phyloP scores from a whole-genome alignment of 53 echinoderm and acorn worm genomes.

The Temnopleurus reevesii region DNA sequence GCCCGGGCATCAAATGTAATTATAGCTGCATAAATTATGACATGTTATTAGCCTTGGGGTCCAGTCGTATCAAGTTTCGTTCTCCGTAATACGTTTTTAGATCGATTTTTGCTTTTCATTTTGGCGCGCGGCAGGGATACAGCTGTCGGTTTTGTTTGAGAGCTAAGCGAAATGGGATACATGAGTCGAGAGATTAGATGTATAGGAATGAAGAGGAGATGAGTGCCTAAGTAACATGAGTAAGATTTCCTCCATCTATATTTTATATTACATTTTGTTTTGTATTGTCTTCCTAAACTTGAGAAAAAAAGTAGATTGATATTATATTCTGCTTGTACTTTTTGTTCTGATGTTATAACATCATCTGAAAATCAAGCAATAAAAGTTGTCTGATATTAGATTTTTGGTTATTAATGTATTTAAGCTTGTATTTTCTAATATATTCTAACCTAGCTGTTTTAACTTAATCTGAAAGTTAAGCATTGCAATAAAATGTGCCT shows the following conservation, averaged over 20 bases:
- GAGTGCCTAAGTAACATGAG: not conserved
- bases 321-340: not conserved
- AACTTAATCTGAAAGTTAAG: too few species aligned
- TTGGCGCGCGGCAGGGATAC: not conserved
- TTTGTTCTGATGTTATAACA: too few species aligned
- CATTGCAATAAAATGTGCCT: too few species aligned
- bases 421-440: too few species aligned
- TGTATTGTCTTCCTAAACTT: not conserved
- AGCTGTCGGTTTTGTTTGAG: constrained; percentile 21
- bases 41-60: not conserved
- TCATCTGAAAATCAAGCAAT: too few species aligned
- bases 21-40: constrained; percentile 2
- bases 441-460: too few species aligned
- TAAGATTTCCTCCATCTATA: not conserved
- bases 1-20: not conserved
- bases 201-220: not conserved
- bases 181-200: not conserved
- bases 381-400: too few species aligned
- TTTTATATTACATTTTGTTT: not conserved
- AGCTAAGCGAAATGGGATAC: not conserved
- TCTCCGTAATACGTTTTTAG: constrained; percentile 10
- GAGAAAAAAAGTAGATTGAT: too few species aligned
- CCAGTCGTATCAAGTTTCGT: not conserved
- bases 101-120: constrained; percentile 19
- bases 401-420: too few species aligned